phyloP scores from a whole-genome alignment of 1,140 invertebrate genomes.

The Acyrthosiphon pisum region DNA sequence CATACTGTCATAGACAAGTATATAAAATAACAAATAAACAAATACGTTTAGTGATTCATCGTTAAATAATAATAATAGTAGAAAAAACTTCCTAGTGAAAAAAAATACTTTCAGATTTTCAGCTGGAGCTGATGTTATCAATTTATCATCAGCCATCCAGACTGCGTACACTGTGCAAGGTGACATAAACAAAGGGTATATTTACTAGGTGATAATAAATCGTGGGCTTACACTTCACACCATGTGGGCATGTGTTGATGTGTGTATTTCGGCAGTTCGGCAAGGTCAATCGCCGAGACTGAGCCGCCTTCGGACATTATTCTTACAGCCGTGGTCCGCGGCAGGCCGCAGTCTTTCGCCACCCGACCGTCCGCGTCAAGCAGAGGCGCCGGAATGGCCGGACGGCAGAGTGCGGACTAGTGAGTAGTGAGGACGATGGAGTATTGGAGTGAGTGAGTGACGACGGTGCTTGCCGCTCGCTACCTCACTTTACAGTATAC shows the following conservation, averaged over 20 bases:
- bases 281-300: neutral
- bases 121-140: slow-evolving; percentile 11
- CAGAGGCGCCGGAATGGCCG: neutral
- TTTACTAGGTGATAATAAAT: slow-evolving; percentile 33
- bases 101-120: neutral
- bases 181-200: slow-evolving; percentile 51
- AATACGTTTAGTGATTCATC: neutral
- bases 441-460: neutral
- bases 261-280: too few relatives aligned
- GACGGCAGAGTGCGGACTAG: neutral
- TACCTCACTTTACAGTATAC: neutral
- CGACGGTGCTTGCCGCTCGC: neutral
- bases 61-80: neutral
- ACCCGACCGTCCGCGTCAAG: neutral
- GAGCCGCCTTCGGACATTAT: neutral
- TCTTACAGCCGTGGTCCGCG: too few relatives aligned
- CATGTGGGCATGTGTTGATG: too few relatives aligned
- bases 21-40: neutral
- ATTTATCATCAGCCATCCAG: neutral
- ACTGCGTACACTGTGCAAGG: neutral
- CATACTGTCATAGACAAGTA: neutral
- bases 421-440: neutral
- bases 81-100: neutral
- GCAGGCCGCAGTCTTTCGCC: neutral
- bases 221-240: neutral